Evolutionary conservation across 2,888 invertebrate genomes (phyloP).

Genomic region (Apamea sordens): DNA sequence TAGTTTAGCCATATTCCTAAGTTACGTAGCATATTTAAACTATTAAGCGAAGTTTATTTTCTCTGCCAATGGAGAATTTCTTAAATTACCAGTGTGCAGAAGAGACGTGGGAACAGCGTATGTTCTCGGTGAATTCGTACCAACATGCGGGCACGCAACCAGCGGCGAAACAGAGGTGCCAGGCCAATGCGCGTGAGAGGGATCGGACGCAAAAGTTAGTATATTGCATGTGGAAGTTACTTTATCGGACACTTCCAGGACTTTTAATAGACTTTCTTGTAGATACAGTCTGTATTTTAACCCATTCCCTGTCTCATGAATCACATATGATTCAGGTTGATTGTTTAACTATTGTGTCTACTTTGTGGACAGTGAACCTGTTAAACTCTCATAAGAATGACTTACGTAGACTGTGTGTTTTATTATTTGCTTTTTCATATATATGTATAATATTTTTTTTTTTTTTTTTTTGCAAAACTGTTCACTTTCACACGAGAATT

Average conservation of each 20-base stretch:
- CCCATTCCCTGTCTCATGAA: too few species aligned
- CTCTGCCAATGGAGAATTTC: constrained; percentile 77
- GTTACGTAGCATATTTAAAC: background rate
- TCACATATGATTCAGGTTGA: too few species aligned
- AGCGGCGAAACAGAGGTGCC: constrained; percentile 92
- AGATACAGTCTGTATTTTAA: background rate
- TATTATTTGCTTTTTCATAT: background rate
- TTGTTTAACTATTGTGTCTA: too few species aligned
- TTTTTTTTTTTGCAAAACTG: background rate
- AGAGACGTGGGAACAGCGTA: constrained; percentile 81
- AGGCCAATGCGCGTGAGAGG: constrained; percentile 95
- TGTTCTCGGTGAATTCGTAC: constrained; percentile 74
- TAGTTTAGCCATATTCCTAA: background rate
- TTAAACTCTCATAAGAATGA: background rate
- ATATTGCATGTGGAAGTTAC: constrained; percentile 61
- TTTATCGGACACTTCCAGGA: constrained; percentile 22
- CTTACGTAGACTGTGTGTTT: background rate
- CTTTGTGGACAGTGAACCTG: too few species aligned
- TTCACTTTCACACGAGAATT: background rate
- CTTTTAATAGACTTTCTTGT: constrained; percentile 25
- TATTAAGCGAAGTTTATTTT: background rate
- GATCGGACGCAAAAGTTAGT: constrained; percentile 95
- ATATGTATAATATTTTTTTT: background rate
- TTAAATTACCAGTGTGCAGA: constrained; percentile 80
- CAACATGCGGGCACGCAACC: constrained; percentile 79